Evolutionary conservation across 92 coral and sea anemone genomes (phyloP), one percentile per base, ranked within the genome.

Genomic region (Bergia sp.): DNA sequence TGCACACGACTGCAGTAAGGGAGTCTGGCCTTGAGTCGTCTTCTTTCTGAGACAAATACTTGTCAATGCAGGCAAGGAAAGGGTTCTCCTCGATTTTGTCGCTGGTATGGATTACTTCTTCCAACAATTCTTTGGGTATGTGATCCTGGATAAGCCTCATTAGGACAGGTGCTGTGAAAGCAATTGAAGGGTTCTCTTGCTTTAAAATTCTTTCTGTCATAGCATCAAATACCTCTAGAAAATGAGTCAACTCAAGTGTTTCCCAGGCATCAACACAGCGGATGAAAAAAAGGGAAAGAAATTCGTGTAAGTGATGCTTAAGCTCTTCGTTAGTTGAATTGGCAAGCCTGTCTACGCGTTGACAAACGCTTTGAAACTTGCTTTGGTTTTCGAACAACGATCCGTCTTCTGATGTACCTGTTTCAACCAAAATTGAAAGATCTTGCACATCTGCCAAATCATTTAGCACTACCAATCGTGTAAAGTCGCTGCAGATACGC

Each of bases 201-300:
- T 44, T 73, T 18, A 29, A 29, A 29, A 29, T 29, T 29, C 29
- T 29, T 29, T 29, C 29, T 29, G 29, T 0, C 29, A 29, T 29
- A 29, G 29, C 29, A 29, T 29, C 29, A 29, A 29, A 12, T 57
- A 47, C 67, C 10, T 57, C 67, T 57, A 5, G 18, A 37, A 41
- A 80, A 13, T 37, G 71, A 37, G 11, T 11, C 85, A 80, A n/a
- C 47, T 49, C 71, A 36, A 80, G 67, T 80, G 66, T 53, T n/a
- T 79, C 47, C 87, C 71, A 83, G 38, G 87, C 73, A 36, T 82
- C 86, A 21, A 80, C 13, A 39, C 85, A 80, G 29, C 72, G 85
- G 71, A 5, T 64, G 85, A 53, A 49, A 29, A 80, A 80, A 64
- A 36, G 13, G 40, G 69, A 45, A 43, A 64, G 72, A 49, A 80